Conservation (phyloP, 2,113 vertebrate species). For the Scytalopus superciliaris region DNA sequence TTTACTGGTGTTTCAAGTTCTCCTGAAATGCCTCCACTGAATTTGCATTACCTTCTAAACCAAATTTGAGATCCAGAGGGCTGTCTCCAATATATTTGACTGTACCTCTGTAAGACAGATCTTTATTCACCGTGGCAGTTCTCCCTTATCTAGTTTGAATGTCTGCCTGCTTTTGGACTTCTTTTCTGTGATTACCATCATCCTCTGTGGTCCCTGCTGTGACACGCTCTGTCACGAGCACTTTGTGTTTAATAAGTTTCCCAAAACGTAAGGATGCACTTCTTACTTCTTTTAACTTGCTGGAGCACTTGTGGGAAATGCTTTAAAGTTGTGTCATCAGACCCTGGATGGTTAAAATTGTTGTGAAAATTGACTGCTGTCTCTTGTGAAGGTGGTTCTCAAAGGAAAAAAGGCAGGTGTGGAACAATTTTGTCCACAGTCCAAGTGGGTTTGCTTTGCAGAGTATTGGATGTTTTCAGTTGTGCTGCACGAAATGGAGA, state of each 20-base stretch:
- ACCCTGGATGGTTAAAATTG: not conserved
- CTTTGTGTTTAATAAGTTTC: not conserved
- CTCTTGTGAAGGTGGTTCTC: not conserved
- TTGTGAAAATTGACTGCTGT: not conserved
- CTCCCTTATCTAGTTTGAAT: not conserved
- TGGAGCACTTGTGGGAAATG: not conserved
- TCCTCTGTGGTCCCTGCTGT: not conserved
- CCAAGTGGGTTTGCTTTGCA: not conserved
- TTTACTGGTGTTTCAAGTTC: not conserved
- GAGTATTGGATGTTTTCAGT: not conserved
- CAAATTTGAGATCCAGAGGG: not conserved
- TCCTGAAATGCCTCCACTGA: not conserved
- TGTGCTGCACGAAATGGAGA: not conserved
- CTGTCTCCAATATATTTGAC: not conserved
- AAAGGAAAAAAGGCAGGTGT: not conserved
- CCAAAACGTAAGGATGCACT: not conserved
- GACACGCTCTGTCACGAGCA: not conserved
- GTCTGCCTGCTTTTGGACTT: not conserved
- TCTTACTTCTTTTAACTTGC: not conserved
- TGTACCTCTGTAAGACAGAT: not conserved
- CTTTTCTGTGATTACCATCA: not conserved
- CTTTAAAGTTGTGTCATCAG: not conserved
- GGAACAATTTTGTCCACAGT: not conserved
- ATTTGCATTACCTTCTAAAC: not conserved
- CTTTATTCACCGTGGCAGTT: not conserved